phyloP scores from a whole-genome alignment of 2,797 vertebrate species.

The Argya squamiceps region DNA sequence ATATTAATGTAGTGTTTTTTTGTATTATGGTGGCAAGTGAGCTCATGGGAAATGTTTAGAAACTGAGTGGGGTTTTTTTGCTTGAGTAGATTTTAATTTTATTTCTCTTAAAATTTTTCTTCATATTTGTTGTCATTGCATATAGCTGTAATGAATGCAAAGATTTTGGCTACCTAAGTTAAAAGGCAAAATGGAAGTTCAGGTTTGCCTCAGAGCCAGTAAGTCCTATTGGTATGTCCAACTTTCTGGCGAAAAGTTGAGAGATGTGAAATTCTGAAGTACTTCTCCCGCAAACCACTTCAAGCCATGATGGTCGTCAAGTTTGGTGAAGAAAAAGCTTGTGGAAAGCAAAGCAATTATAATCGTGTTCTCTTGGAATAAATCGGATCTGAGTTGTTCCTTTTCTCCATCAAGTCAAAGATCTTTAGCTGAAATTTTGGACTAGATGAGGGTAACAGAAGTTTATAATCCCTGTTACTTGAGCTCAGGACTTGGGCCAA shows the following conservation, averaged over 20 bases:
- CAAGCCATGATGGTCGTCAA: rapidly evolving
- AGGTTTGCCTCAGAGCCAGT: neutral
- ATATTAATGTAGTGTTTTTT: neutral
- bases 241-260: neutral
- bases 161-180: neutral
- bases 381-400: rapidly evolving
- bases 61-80: neutral
- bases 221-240: neutral
- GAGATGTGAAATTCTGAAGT: neutral
- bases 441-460: neutral
- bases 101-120: neutral
- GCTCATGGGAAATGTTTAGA: neutral
- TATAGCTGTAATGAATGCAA: neutral
- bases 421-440: neutral
- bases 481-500: neutral
- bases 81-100: neutral
- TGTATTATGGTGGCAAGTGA: neutral
- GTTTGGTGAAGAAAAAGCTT: neutral
- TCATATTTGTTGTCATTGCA: neutral
- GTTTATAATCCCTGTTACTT: neutral
- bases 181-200: neutral
- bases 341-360: neutral
- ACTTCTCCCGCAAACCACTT: neutral
- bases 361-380: neutral
- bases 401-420: neutral